Base-by-base conservation (phyloP, 2,888 invertebrate genomes). In the Aspidiotus destructor region DNA sequence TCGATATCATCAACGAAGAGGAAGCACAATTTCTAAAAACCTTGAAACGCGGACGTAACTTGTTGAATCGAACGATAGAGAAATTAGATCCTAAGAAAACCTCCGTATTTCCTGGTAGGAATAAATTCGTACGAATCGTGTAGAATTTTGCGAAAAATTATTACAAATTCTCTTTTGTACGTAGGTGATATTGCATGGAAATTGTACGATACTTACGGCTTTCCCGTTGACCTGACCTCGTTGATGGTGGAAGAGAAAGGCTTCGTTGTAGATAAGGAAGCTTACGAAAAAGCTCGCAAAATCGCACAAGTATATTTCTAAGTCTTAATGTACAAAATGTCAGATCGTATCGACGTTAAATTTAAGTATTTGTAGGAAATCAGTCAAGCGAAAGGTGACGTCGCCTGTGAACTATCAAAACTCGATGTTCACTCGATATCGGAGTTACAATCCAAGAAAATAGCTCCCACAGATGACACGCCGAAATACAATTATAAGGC, bases 201-300 rank as follows among this genome's bases (percentile, higher is more conserved):
- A 70, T 81, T 99, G 69, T 99, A 99, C 78, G 99, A 99, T 76
- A 99, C 99, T 0, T 99, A 98, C 77, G 99, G 99, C 16, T 99
- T 99, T 77, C 99, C 99, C 0, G 85, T 98, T 67, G 99, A 99
- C 82, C 83, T 99, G 72, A 99, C 99, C 0, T 88, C 90, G 75
- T 80, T 99, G 44, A 99, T 99, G 97, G 90, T 90, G 62, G 99
- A 99, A 80, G 99, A 99, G 80, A 92, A 89, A 75, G 89, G 89
- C 0, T 80, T 99, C 7, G 78, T 79, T 68, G 88, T 99, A 72
- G 92, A 99, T 77, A 89, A 92, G 87, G 81, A 79, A 41, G 86
- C 81, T n/a, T 99, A 96, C 78, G 97, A 98, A 78, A 88, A 89
- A 74, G 86, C 92, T 17, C 95, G 90, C 77, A 92, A 91, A 76